Conservation (phyloP, 37 sponge, comb jelly and placozoan species). For the Beroe forskalii region DNA sequence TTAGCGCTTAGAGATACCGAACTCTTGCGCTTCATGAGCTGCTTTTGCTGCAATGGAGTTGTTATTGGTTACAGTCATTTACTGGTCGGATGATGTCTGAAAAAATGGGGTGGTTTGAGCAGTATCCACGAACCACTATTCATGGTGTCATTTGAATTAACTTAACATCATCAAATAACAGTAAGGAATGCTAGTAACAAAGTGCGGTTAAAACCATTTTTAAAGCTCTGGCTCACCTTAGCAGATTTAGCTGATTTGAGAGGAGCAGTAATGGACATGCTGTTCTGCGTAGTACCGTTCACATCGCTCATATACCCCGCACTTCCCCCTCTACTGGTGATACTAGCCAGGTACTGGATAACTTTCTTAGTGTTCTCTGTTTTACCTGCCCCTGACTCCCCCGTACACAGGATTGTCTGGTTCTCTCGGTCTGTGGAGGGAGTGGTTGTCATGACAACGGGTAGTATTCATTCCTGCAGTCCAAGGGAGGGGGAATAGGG, state of each 20-base stretch:
- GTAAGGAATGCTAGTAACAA: too few species aligned
- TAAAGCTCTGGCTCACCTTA: too few species aligned
- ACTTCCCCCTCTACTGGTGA: slow-evolving; percentile 53
- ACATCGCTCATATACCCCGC: slow-evolving; percentile 20
- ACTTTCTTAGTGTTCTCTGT: slow-evolving; percentile 99
- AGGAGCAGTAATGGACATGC: background rate
- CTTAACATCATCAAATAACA: too few species aligned
- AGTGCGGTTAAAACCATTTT: too few species aligned
- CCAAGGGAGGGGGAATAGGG: too few species aligned
- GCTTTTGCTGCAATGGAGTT: slow-evolving; percentile 32
- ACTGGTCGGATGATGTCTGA: too few species aligned
- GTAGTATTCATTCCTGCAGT: too few species aligned
- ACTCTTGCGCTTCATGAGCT: slow-evolving; percentile 53
- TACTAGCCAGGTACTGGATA: slow-evolving; percentile 86
- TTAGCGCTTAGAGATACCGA: slow-evolving; percentile 48
- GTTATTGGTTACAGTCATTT: too few species aligned
- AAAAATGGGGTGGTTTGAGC: too few species aligned
- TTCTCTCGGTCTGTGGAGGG: slow-evolving; percentile 86
- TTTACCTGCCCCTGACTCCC: slow-evolving; percentile 96
- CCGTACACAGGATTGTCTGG: slow-evolving; percentile 99
- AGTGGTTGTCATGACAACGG: too few species aligned
- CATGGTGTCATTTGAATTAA: too few species aligned
- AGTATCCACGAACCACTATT: too few species aligned
- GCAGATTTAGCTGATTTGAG: background rate
- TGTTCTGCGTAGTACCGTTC: background rate